A percentile compares a stretch with the other conserved stretches of the same genome.
Conservation (phyloP, 2,113 vertebrate genomes). For the Carollia perspicillata region DNA sequence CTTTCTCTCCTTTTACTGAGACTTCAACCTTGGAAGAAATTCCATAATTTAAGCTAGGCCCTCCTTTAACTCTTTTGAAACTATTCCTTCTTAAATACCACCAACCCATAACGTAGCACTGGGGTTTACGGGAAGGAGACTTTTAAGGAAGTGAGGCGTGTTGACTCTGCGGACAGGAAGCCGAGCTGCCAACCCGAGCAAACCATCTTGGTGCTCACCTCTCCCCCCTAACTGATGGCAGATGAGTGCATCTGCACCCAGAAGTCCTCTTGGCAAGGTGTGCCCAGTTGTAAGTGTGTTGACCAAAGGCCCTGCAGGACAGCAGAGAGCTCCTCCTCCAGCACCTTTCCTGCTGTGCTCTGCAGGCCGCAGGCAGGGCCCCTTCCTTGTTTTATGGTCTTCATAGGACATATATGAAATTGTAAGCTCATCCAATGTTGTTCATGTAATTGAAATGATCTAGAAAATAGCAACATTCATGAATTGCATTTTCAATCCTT, state of each 20-base stretch:
- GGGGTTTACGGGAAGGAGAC: accelerated
- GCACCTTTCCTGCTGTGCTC: accelerated
- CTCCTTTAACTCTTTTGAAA: accelerated
- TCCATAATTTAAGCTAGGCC: accelerated
- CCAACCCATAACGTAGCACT: accelerated
- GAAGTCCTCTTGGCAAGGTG: background rate
- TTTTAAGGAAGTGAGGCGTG: accelerated
- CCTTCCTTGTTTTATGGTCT: background rate
- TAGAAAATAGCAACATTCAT: background rate
- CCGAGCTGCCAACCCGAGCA: accelerated
- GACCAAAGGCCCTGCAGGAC: accelerated
- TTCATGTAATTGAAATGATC: background rate
- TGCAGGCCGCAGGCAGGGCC: background rate
- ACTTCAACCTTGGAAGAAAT: too few species aligned
- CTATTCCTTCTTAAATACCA: background rate
- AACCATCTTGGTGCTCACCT: accelerated
- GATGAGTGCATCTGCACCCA: accelerated
- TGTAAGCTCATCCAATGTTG: background rate
- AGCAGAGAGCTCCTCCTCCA: background rate
- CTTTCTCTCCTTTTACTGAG: background rate
- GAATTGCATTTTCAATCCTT: background rate
- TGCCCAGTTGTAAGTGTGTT: accelerated
- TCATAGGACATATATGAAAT: background rate
- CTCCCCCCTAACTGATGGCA: background rate
- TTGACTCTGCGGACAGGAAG: accelerated